Conservation (phyloP, 2,797 vertebrate species). For the Aphelocoma californica region DNA sequence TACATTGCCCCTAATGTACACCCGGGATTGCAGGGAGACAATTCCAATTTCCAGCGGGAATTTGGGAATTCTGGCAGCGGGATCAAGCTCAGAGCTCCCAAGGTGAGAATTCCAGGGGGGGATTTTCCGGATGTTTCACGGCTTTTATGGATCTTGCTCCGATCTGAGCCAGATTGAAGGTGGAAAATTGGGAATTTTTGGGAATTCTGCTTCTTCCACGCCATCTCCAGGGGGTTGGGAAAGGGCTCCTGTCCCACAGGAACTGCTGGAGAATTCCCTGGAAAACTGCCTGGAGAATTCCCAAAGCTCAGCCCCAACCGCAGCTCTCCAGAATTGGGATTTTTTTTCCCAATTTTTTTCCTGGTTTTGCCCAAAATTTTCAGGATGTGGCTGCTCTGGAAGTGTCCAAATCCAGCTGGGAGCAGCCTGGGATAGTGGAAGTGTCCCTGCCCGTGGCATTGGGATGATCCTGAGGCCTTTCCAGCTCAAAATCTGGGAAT, state of each 20-base stretch:
- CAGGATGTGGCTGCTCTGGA: background rate
- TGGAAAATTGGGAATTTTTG: background rate
- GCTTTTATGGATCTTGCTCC: background rate
- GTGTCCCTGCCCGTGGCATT: background rate
- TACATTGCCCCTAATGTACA: constrained; percentile 29
- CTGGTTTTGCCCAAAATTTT: background rate
- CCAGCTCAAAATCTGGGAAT: background rate
- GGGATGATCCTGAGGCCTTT: background rate
- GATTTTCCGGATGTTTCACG: fast-evolving
- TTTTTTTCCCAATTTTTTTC: background rate
- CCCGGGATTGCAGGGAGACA: background rate
- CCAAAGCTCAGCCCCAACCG: background rate
- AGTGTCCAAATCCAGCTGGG: background rate
- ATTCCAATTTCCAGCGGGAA: background rate
- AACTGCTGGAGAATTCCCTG: background rate
- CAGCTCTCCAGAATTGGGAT: background rate
- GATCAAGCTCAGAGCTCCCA: background rate
- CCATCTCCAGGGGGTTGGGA: fast-evolving
- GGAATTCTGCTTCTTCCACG: background rate
- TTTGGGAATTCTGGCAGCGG: background rate
- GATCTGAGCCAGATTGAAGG: fast-evolving
- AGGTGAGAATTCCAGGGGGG: background rate
- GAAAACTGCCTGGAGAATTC: background rate
- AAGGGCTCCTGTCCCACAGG: background rate
- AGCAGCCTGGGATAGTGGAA: background rate